phyloP scores from a whole-genome alignment of 2,113 vertebrate species.

The Neoarius graeffei region DNA sequence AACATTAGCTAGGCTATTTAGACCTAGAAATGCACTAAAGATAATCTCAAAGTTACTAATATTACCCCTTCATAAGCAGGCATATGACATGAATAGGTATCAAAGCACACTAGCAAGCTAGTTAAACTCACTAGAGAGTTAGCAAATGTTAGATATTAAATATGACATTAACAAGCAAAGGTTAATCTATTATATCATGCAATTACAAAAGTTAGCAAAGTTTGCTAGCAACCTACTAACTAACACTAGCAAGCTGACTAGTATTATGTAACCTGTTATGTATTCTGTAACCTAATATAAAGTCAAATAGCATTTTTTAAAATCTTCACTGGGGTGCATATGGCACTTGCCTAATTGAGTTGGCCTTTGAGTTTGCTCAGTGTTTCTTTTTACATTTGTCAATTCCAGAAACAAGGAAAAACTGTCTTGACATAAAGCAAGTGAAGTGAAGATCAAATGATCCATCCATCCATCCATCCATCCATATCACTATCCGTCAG shows the following conservation, averaged over 20 bases:
- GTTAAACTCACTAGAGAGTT: not conserved
- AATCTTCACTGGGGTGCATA: not conserved
- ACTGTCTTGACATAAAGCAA: no score
- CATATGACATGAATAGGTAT: not conserved
- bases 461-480: no score
- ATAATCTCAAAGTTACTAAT: not conserved
- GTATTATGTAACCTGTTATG: no score
- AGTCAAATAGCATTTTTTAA: not conserved
- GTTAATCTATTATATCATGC: not conserved
- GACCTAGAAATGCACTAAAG: not conserved
- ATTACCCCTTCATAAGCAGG: not conserved
- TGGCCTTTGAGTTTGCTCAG: no score
- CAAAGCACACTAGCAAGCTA: not conserved
- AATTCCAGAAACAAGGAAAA: no score
- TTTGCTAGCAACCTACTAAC: no score
- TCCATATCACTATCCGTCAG: no score
- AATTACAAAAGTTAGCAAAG: not conserved
- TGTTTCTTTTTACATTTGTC: no score
- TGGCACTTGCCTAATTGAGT: not conserved
- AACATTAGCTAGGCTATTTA: not conserved
- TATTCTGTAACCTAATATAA: no score
- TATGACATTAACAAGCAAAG: not conserved
- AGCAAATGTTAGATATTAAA: not conserved
- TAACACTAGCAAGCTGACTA: no score
- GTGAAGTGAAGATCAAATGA: no score